Evolutionary conservation across 2,113 vertebrate genomes (phyloP).

Genomic region (Nycticorax nycticorax): DNA sequence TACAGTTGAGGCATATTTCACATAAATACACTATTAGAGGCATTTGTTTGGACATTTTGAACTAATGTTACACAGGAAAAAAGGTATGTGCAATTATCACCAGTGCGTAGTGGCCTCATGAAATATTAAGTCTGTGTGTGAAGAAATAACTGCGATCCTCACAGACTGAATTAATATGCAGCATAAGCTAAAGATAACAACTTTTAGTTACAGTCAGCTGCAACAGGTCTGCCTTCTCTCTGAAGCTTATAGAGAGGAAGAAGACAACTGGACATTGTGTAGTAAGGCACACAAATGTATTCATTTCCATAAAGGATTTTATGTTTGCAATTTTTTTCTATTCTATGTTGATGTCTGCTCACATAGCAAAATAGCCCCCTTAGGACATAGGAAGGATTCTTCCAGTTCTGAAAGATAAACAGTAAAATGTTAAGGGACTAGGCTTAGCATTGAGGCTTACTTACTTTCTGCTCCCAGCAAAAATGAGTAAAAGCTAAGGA

Average conservation of each 20-base stretch:
- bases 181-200: neutral
- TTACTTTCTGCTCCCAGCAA: constrained; percentile 93
- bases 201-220: neutral
- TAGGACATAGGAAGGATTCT: neutral
- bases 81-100: neutral
- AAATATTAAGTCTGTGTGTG: neutral
- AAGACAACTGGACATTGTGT: neutral
- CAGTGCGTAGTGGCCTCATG: neutral
- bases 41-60: neutral
- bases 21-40: neutral
- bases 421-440: neutral
- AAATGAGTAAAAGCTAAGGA: constrained; percentile 97
- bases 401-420: neutral
- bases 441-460: neutral
- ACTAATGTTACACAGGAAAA: neutral
- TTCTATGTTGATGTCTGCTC: neutral
- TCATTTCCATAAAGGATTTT: neutral
- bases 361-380: neutral
- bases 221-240: neutral
- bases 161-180: neutral
- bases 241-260: neutral
- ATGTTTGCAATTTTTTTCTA: neutral
- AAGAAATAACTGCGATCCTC: neutral
- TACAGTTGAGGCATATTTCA: neutral
- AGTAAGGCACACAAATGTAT: neutral